Evolutionary conservation across 1,140 invertebrate genomes (phyloP), one percentile per base, ranked within the genome.

Genomic region (Drosophila pruinosa): DNA sequence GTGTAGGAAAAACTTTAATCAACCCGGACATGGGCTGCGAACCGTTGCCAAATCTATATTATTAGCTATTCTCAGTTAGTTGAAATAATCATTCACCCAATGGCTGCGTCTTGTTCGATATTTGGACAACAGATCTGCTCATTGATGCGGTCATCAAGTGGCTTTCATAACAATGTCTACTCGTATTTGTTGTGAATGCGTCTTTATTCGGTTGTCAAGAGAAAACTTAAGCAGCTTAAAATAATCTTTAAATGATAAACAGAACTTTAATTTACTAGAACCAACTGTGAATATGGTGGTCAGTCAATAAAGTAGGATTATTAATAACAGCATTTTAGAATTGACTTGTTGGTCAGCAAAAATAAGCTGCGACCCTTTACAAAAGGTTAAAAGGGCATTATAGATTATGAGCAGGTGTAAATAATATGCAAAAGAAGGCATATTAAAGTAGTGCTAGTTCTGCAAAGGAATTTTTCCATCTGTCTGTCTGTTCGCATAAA

Each of bases 21-120:
- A 36, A 59, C 17, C 26, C 57, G 41, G 57, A 58, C 15, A 28
- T 59, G 12, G 12, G 17, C 26, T n/a, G 17, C 17, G 17, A 53
- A 21, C 15, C 48, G 17, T 53, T 19, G 17, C 10, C 2, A 21
- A 53, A 21, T 34, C 21, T 12, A 21, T 31, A 36, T 53, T 4
- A 22, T 47, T 47, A 47, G 2, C 43, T 6, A 47, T 47, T 47
- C 43, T 47, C 14, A 47, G 12, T n/a, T n/a, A n/a, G n/a, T n/a
- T n/a, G n/a, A n/a, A n/a, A n/a, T 4, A n/a, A 47, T 47, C 8
- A 7, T 26, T 47, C 10, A 15, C 10, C 4, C 24, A 24, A 45
- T 22, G 41, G 8, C 15, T 4, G 38, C 39, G 7, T 17, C 4
- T 41, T 8, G 3, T 41, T 21, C 8, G 8, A 41, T 10, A 21